Conservation (phyloP, 1,140 invertebrate genomes). For the Bombus consobrinus region DNA sequence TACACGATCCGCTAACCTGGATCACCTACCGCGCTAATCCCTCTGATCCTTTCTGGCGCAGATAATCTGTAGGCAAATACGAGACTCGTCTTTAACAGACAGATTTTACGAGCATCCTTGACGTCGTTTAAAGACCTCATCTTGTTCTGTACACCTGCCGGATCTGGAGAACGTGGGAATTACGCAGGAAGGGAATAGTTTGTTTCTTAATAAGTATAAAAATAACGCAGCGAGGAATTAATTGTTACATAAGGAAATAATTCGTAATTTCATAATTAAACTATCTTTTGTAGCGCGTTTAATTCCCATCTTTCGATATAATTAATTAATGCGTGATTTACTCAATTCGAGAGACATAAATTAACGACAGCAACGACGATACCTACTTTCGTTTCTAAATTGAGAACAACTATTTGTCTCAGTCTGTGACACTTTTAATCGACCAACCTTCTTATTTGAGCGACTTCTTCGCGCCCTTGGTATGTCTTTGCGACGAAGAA, state of each 20-base stretch:
- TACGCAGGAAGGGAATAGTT: no score
- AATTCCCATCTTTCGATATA: neutral
- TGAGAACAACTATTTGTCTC: conserved; percentile 58
- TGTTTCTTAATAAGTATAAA: neutral
- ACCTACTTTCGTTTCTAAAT: neutral
- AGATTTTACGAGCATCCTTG: conserved; percentile 25
- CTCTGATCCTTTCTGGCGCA: conserved; percentile 36
- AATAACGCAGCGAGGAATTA: no score
- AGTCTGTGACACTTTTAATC: conserved; percentile 55
- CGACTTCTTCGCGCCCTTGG: conserved; percentile 24
- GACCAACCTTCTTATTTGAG: conserved; percentile 32
- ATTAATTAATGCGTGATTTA: neutral
- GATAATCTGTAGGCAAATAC: conserved; percentile 45
- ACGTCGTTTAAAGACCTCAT: conserved; percentile 6
- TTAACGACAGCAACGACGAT: neutral
- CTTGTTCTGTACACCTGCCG: conserved; percentile 6
- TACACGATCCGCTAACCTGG: conserved; percentile 37
- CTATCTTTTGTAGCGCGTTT: no score
- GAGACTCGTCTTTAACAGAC: conserved; percentile 14
- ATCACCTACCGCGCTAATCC: conserved; percentile 48
- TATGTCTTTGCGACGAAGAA: neutral
- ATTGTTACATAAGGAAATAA: no score
- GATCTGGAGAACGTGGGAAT: neutral
- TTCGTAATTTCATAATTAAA: no score
- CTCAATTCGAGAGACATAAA: neutral